phyloP scores from a whole-genome alignment of 2,888 invertebrate species.

The Phalangium opilio region DNA sequence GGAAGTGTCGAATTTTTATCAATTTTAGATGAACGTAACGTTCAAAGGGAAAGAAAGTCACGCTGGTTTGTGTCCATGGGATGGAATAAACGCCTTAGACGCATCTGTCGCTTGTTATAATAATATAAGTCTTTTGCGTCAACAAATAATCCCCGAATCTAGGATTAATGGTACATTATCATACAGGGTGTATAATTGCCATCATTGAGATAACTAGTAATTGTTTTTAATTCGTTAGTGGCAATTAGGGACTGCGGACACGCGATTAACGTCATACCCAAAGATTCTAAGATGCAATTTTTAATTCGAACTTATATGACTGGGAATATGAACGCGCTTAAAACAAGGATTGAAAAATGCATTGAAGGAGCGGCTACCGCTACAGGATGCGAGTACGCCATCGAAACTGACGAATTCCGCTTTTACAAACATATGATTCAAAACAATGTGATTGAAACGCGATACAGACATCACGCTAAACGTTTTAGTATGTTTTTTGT shows the following conservation, averaged over 20 bases:
- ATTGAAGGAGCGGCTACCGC: constrained; percentile 25
- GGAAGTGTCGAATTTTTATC: not conserved
- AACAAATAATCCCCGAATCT: constrained; percentile 30
- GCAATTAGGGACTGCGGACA: constrained; percentile 18
- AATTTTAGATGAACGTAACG: constrained; percentile 3
- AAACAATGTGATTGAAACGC: constrained; percentile 23
- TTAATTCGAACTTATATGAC: constrained; percentile 24
- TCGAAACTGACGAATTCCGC: not conserved
- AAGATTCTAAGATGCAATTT: constrained; percentile 23
- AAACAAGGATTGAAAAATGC: constrained; percentile 22
- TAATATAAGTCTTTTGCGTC: constrained; percentile 27
- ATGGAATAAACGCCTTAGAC: constrained; percentile 31
- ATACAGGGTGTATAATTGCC: not conserved
- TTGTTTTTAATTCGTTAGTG: constrained; percentile 4
- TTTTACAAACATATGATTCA: constrained; percentile 25
- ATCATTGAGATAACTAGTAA: not conserved
- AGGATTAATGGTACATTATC: constrained; percentile 27
- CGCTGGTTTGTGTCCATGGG: constrained; percentile 25
- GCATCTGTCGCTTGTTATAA: constrained; percentile 31
- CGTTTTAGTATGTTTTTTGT: too few relatives aligned
- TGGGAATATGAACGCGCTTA: constrained; percentile 22
- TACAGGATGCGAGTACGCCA: constrained; percentile 13
- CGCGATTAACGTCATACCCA: constrained; percentile 19
- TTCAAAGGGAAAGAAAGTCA: constrained; percentile 23
- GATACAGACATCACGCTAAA: constrained; percentile 23